Conservation (phyloP, 2,797 vertebrate genomes). For the Cyprinodon diabolis region DNA sequence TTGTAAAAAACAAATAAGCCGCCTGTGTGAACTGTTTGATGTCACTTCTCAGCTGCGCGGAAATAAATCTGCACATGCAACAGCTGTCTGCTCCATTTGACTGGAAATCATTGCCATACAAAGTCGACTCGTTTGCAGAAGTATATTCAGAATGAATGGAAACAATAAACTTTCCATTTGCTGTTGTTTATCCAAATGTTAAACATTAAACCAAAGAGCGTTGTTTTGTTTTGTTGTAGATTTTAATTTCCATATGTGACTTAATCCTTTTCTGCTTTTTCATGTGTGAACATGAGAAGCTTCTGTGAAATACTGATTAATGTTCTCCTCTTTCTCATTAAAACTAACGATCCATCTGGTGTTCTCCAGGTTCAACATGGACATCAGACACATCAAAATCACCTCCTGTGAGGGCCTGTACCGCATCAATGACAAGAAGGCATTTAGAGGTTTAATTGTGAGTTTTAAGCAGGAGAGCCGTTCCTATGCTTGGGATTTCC, state of each 20-base stretch:
- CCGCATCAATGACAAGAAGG: constrained; percentile 92
- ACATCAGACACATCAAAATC: constrained; percentile 93
- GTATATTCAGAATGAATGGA: neutral
- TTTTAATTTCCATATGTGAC: neutral
- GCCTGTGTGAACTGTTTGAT: neutral
- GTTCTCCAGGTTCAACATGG: constrained; percentile 84
- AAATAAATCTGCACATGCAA: constrained; percentile 1
- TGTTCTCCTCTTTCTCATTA: neutral
- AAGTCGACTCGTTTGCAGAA: constrained; percentile 20
- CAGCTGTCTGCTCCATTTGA: neutral
- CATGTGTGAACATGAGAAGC: neutral
- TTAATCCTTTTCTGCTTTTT: neutral
- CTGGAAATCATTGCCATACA: neutral
- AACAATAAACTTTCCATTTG: neutral
- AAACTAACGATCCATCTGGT: neutral
- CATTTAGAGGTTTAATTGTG: constrained; percentile 88
- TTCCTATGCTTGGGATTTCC: neutral
- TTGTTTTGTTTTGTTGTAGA: neutral
- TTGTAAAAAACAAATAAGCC: neutral
- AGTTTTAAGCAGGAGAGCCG: constrained; percentile 37
- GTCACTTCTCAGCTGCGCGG: constrained; percentile 11
- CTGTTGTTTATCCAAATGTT: neutral
- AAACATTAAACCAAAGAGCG: neutral
- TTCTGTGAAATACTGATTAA: neutral
- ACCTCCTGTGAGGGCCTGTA: constrained; percentile 86